A percentile compares a stretch with the other conserved stretches of the same genome.
phyloP scores from a whole-genome alignment of 2,797 vertebrate species.

The Mallotus villosus region DNA sequence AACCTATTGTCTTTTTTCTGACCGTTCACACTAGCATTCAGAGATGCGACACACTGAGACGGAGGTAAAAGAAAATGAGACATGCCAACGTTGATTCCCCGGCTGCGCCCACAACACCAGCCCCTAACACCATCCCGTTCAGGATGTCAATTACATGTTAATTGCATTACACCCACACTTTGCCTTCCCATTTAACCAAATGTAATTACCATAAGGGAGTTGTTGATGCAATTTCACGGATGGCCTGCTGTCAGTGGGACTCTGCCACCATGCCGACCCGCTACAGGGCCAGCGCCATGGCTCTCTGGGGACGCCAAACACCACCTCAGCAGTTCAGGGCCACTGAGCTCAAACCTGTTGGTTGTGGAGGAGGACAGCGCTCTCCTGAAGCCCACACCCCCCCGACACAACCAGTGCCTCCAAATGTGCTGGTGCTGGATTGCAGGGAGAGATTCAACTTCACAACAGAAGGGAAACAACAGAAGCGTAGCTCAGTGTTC shows the following conservation, averaged over 20 bases:
- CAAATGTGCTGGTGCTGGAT: no score
- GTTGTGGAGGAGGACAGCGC: neutral
- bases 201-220: conserved; percentile 76
- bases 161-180: conserved; percentile 74
- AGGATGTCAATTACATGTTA: conserved; percentile 72
- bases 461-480: no score
- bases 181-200: conserved; percentile 73
- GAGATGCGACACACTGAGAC: neutral
- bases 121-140: conserved; percentile 65
- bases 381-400: no score
- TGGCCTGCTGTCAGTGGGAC: conserved; percentile 61
- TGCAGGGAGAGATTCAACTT: no score
- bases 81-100: conserved; percentile 29
- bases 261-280: conserved; percentile 46
- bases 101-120: conserved; percentile 33
- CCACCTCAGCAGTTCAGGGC: conserved; percentile 54
- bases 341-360: conserved; percentile 41
- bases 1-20: no score
- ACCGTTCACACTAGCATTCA: no score
- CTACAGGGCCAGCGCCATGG: conserved; percentile 41
- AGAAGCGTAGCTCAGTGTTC: no score
- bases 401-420: neutral
- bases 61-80: neutral
- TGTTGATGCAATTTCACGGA: conserved; percentile 79
- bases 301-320: conserved; percentile 52